A percentile compares a stretch with the other conserved stretches of the same genome.
These are phyloP conservation scores for Oscheius sp. DNA, from an alignment of 2,888 invertebrate species.

Conservation along the genomic window DNA sequence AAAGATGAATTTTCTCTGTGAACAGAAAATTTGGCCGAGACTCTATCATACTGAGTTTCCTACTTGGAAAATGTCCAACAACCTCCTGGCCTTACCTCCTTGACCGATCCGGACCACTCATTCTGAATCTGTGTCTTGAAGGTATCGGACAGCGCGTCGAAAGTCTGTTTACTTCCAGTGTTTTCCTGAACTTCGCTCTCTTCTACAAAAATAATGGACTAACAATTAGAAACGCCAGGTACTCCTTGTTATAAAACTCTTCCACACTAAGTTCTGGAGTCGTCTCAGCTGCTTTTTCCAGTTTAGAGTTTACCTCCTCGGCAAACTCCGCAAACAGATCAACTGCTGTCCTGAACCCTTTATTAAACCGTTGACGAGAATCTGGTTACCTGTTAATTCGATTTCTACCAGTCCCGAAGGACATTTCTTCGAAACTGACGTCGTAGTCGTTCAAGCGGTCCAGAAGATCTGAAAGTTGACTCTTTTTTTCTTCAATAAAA, in stretches of 20 bases:
- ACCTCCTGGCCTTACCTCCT: slow-evolving; percentile 39
- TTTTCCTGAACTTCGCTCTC: not conserved
- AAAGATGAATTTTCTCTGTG: too few species aligned
- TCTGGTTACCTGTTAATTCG: slow-evolving; percentile 5
- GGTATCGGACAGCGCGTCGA: slow-evolving; percentile 2
- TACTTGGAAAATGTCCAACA: too few species aligned
- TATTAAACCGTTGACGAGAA: not conserved
- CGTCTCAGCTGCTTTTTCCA: not conserved
- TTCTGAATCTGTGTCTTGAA: slow-evolving; percentile 45
- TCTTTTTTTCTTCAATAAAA: not conserved
- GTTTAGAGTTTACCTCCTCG: slow-evolving; percentile 4
- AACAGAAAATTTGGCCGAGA: too few species aligned
- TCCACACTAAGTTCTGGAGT: slow-evolving; percentile 4
- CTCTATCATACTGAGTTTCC: too few species aligned
- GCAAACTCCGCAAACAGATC: slow-evolving; percentile 12
- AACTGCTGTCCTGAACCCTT: slow-evolving; percentile 6
- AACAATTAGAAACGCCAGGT: not conserved
- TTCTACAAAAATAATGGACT: not conserved
- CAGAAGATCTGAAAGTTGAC: not conserved
- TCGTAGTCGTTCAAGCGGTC: not conserved
- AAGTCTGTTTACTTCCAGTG: not conserved
- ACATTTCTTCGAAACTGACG: not conserved
- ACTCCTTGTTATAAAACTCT: slow-evolving; percentile 17
- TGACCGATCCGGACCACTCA: slow-evolving; percentile 64
- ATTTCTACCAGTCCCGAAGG: slow-evolving; percentile 9